Evolutionary conservation across 64 coral and sea anemone genomes (phyloP).

Genomic region (Exaiptasia diaphana): DNA sequence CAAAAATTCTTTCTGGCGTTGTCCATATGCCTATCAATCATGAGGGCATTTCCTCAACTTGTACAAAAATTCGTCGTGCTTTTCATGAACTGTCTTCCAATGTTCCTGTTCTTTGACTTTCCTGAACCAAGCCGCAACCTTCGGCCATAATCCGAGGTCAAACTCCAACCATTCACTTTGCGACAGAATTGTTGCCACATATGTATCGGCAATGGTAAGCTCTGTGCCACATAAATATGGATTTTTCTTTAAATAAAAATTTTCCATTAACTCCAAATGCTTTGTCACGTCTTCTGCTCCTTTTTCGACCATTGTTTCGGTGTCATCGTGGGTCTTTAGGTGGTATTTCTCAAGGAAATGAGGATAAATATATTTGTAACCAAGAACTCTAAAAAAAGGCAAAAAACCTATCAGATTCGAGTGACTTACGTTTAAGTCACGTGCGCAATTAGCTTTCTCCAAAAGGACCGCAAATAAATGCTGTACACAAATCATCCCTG

Average conservation of each 20-base stretch:
- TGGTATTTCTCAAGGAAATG: conserved; percentile 74
- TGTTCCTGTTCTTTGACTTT: conserved; percentile 64
- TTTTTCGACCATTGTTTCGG: conserved; percentile 64
- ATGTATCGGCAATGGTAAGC: conserved; percentile 71
- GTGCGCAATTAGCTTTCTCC: too few species aligned
- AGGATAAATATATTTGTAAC: conserved; percentile 69
- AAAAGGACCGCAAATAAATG: background rate
- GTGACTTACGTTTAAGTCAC: background rate
- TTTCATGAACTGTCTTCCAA: conserved; percentile 49
- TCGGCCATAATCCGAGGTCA: conserved; percentile 64
- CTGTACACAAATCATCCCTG: too few species aligned
- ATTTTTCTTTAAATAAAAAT: conserved; percentile 41
- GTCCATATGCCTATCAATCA: too few species aligned
- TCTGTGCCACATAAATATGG: conserved; percentile 63
- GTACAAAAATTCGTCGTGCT: conserved; percentile 51
- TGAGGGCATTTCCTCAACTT: conserved; percentile 46
- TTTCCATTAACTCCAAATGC: conserved; percentile 57
- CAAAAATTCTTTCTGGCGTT: too few species aligned
- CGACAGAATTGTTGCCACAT: conserved; percentile 66
- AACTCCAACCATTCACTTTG: conserved; percentile 66
- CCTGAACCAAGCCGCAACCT: conserved; percentile 40
- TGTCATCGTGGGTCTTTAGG: conserved; percentile 34
- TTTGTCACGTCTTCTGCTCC: conserved; percentile 42
- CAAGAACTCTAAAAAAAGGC: conserved; percentile 30
- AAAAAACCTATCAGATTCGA: background rate